Conservation (phyloP, 2,113 vertebrate species). For the Pyxicephalus adspersus region DNA sequence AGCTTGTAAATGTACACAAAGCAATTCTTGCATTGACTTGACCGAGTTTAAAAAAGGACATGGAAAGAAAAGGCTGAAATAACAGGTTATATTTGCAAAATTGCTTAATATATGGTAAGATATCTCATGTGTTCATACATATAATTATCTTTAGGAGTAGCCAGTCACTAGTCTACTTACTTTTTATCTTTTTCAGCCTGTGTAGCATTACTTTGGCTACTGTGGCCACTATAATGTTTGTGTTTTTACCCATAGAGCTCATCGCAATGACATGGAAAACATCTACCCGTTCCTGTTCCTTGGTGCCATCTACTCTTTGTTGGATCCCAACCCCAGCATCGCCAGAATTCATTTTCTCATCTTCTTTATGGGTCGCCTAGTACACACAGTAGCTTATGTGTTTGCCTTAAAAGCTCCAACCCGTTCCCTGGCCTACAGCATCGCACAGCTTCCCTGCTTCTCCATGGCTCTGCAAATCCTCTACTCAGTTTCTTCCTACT, state of each 20-base stretch:
- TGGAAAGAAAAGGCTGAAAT: too few relatives aligned
- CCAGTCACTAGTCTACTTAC: too few relatives aligned
- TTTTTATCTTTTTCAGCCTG: too few relatives aligned
- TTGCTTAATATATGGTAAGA: too few relatives aligned
- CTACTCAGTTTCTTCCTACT: constrained; percentile 65
- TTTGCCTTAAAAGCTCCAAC: constrained; percentile 77
- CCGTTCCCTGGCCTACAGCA: constrained; percentile 82
- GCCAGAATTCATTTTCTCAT: constrained; percentile 87
- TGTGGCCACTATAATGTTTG: background rate
- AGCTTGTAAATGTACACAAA: too few relatives aligned
- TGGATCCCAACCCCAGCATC: constrained; percentile 72
- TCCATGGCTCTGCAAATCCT: constrained; percentile 94
- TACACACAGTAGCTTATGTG: constrained; percentile 87
- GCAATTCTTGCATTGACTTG: too few relatives aligned
- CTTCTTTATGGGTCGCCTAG: constrained; percentile 79
- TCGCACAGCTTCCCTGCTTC: constrained; percentile 87
- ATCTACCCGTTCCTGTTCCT: constrained; percentile 95
- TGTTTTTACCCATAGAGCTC: constrained; percentile 77
- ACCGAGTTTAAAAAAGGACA: too few relatives aligned
- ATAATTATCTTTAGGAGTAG: too few relatives aligned
- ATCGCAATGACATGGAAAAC: constrained; percentile 91
- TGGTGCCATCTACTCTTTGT: constrained; percentile 86
- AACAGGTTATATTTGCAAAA: too few relatives aligned
- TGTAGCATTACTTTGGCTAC: too few relatives aligned
- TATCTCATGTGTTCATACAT: too few relatives aligned